These are phyloP conservation scores for Valencia hispanica DNA, from an alignment of 2,797 vertebrate species.

Conservation along the genomic window DNA sequence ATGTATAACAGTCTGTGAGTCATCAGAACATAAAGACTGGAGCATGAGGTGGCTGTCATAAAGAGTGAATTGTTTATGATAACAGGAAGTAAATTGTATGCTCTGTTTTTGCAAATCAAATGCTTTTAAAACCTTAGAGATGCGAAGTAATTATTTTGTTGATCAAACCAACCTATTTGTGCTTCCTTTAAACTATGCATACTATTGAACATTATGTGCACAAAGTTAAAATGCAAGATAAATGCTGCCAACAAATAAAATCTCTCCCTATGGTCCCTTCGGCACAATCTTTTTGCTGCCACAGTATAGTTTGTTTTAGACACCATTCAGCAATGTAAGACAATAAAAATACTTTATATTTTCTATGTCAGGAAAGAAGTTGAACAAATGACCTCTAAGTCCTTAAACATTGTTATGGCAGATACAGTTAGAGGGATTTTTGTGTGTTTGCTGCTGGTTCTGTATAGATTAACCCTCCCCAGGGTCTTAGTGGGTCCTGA, in stretches of 20 bases:
- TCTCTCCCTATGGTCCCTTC: constrained; percentile 3
- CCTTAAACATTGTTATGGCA: constrained; percentile 67
- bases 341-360: constrained; percentile 12
- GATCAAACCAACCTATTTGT: constrained; percentile 45
- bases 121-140: constrained; percentile 34
- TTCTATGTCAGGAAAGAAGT: constrained; percentile 42
- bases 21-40: constrained; percentile 64
- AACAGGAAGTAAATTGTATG: constrained; percentile 46
- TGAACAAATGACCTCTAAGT: constrained; percentile 61
- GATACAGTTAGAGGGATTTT: constrained; percentile 48
- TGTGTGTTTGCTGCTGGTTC: constrained; percentile 56
- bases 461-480: constrained; percentile 75
- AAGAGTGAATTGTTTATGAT: constrained; percentile 69
- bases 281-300: not conserved
- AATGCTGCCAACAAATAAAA: constrained; percentile 22
- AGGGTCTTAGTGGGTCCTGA: constrained; percentile 72
- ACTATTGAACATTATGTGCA: constrained; percentile 19
- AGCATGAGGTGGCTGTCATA: constrained; percentile 62
- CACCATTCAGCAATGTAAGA: not conserved
- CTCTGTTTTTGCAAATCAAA: constrained; percentile 57
- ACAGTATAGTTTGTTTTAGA: constrained; percentile 19
- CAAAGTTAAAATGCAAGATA: constrained; percentile 11
- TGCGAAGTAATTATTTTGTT: constrained; percentile 26
- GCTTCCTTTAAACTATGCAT: constrained; percentile 26
- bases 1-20: constrained; percentile 59